phyloP scores from a whole-genome alignment of 1,140 invertebrate species.

The Teleopsis dalmanni region DNA sequence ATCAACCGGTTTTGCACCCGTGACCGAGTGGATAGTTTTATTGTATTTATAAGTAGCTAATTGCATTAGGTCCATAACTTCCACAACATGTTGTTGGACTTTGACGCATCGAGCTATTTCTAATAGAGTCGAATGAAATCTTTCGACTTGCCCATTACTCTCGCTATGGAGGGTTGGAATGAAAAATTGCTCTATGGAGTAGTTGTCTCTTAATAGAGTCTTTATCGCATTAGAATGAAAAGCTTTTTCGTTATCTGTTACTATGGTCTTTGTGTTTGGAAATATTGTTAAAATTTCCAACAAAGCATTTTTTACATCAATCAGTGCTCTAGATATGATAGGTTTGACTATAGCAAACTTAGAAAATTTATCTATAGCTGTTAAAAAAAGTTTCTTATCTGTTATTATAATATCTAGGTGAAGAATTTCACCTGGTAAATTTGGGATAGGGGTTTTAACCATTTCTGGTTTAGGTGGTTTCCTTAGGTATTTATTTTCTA shows the following conservation, averaged over 20 bases:
- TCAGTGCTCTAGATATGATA: not conserved
- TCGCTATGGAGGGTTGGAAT: not conserved
- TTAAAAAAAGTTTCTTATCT: not conserved
- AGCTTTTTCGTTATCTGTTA: not conserved
- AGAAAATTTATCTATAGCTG: constrained; percentile 5
- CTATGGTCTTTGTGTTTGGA: not conserved
- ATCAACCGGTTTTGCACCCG: no score
- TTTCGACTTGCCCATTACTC: constrained; percentile 5
- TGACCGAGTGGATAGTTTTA: constrained; percentile 9
- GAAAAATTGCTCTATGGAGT: constrained; percentile 4
- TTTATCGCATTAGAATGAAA: not conserved
- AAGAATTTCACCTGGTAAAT: not conserved
- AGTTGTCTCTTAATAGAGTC: not conserved
- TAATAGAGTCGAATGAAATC: constrained; percentile 1
- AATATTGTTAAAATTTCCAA: not conserved
- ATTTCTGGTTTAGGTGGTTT: not conserved
- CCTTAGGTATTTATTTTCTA: not conserved
- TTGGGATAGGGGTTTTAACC: not conserved
- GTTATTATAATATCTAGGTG: not conserved
- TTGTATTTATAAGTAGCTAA: constrained; percentile 7
- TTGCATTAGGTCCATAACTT: not conserved
- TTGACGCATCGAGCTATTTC: constrained; percentile 7
- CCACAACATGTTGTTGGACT: not conserved
- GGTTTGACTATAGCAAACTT: constrained; percentile 1
- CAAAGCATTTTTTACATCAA: constrained; percentile 6